Conservation (phyloP, 1,140 invertebrate genomes). For the Drosophila parabipectinata region DNA sequence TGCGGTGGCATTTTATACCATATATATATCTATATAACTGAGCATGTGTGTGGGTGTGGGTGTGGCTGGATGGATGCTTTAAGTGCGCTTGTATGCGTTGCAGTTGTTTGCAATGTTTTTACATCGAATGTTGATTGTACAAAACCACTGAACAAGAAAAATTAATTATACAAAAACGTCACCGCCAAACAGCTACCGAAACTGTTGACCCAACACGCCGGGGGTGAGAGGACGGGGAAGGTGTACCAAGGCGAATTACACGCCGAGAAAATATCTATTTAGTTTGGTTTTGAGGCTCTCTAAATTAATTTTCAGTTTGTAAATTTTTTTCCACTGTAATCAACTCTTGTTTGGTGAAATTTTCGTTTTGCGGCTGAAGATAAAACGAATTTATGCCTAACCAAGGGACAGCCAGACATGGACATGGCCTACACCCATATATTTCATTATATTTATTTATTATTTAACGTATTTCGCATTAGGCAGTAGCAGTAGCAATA, state of each 20-base stretch:
- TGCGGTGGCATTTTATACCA: slow-evolving; percentile 58
- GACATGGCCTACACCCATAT: slow-evolving; percentile 34
- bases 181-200: slow-evolving; percentile 78
- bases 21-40: slow-evolving; percentile 1
- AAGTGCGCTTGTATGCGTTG: slow-evolving; percentile 71
- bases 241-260: not conserved
- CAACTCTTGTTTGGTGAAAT: slow-evolving; percentile 44
- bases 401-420: slow-evolving; percentile 50
- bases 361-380: slow-evolving; percentile 54
- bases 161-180: slow-evolving; percentile 83
- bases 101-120: slow-evolving; percentile 79
- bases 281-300: not conserved
- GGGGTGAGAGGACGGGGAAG: not conserved
- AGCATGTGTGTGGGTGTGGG: slow-evolving; percentile 6
- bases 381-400: slow-evolving; percentile 69
- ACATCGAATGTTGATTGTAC: slow-evolving; percentile 81
- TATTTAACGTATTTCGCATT: slow-evolving; percentile 69
- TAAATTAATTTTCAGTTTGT: not conserved
- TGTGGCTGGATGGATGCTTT: slow-evolving; percentile 52
- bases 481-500: slow-evolving; percentile 21
- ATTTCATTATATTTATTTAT: slow-evolving; percentile 78
- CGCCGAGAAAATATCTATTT: not conserved
- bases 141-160: slow-evolving; percentile 83
- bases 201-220: slow-evolving; percentile 66
- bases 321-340: slow-evolving; percentile 1